Evolutionary conservation across 2,113 vertebrate species (phyloP).

Genomic region (Pseudorasbora parva): DNA sequence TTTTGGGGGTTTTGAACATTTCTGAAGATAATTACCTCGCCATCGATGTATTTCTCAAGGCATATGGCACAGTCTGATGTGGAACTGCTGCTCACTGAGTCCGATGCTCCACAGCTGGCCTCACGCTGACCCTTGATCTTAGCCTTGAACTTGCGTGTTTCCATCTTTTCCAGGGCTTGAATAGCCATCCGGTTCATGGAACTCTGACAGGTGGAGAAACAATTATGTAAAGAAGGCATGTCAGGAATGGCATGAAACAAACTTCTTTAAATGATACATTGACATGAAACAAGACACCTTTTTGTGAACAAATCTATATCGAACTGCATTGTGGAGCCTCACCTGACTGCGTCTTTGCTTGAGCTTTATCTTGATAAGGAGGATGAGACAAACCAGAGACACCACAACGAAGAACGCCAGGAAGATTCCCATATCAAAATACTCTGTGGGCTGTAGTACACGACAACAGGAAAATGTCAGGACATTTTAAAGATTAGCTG

Average conservation of each 20-base stretch:
- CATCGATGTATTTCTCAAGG: slow-evolving; percentile 97
- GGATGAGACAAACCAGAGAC: slow-evolving; percentile 95
- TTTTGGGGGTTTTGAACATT: not conserved
- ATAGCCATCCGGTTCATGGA: slow-evolving; percentile 98
- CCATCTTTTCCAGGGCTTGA: slow-evolving; percentile 98
- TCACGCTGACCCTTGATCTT: slow-evolving; percentile 90
- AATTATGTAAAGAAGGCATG: not conserved
- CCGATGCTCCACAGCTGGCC: slow-evolving; percentile 87
- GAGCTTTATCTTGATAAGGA: slow-evolving; percentile 98
- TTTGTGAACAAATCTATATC: not conserved
- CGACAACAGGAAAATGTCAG: not conserved
- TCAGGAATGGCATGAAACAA: not conserved
- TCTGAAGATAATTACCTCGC: slow-evolving; percentile 81
- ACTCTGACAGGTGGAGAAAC: slow-evolving; percentile 75
- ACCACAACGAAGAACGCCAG: slow-evolving; percentile 98
- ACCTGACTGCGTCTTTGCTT: slow-evolving; percentile 98
- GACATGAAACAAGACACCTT: not conserved
- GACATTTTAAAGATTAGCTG: not conserved
- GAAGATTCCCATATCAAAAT: slow-evolving; percentile 99
- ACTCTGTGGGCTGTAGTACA: slow-evolving; percentile 88
- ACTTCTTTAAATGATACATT: not conserved
- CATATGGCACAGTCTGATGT: slow-evolving; percentile 99
- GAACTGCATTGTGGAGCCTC: slow-evolving; percentile 32
- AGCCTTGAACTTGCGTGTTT: slow-evolving; percentile 96
- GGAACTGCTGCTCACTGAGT: slow-evolving; percentile 94